A percentile compares a stretch with the other conserved stretches of the same genome.
These are phyloP conservation scores for Lucilia cuprina DNA, from an alignment of 1,140 invertebrate genomes.

Conservation along the genomic window DNA sequence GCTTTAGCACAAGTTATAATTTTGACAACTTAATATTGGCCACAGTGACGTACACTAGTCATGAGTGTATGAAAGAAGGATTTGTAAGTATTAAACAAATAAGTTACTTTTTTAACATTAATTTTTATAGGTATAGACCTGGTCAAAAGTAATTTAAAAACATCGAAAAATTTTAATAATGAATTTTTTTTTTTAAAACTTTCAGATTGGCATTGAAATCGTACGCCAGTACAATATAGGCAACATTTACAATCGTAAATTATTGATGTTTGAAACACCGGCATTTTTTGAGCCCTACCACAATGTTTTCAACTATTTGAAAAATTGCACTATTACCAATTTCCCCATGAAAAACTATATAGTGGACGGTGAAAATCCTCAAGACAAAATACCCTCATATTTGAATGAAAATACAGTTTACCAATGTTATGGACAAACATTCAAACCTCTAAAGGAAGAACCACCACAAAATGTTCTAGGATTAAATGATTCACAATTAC, in stretches of 20 bases:
- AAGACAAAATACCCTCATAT: slow-evolving; percentile 38
- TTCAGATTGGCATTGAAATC: slow-evolving; percentile 65
- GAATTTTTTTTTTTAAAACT: neutral
- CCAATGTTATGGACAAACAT: slow-evolving; percentile 37
- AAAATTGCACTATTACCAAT: slow-evolving; percentile 64
- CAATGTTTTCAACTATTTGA: slow-evolving; percentile 69
- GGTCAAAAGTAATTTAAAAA: too few relatives aligned
- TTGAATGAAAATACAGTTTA: slow-evolving; percentile 32
- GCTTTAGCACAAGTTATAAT: slow-evolving; percentile 71
- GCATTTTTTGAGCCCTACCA: slow-evolving; percentile 76
- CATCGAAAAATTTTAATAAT: too few relatives aligned
- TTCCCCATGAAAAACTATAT: slow-evolving; percentile 74
- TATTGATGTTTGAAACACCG: slow-evolving; percentile 72
- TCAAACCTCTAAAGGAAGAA: neutral
- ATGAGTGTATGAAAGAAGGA: slow-evolving; percentile 62
- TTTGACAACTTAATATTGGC: slow-evolving; percentile 74
- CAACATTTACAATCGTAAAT: slow-evolving; percentile 60
- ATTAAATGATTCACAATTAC: slow-evolving; percentile 65
- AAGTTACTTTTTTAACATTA: too few relatives aligned
- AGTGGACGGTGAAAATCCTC: slow-evolving; percentile 63
- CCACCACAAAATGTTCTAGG: slow-evolving; percentile 23
- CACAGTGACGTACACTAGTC: slow-evolving; percentile 69
- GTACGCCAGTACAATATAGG: slow-evolving; percentile 56
- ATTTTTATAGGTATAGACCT: too few relatives aligned
- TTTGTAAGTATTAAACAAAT: slow-evolving; percentile 63